phyloP scores from a whole-genome alignment of 2,888 invertebrate genomes.

The Prosapia bicincta region DNA sequence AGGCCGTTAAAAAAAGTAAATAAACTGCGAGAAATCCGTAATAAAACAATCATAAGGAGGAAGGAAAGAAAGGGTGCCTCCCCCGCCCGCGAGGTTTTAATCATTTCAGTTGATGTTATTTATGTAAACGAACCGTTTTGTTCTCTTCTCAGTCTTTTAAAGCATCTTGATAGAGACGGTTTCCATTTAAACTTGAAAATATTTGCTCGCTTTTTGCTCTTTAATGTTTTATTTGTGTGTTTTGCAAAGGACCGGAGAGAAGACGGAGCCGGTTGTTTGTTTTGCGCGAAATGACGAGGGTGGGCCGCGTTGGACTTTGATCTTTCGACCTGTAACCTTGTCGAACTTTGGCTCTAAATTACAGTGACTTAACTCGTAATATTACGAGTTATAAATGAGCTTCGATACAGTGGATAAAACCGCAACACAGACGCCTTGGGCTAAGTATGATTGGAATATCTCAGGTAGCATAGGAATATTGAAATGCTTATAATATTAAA shows the following conservation, averaged over 20 bases:
- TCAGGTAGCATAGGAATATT: too few relatives aligned
- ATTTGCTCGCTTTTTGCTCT: not conserved
- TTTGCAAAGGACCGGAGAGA: not conserved
- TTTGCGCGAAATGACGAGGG: not conserved
- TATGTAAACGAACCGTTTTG: not conserved
- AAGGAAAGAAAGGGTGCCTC: not conserved
- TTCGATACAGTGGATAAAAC: too few relatives aligned
- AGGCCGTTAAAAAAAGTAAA: not conserved
- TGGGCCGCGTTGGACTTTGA: not conserved
- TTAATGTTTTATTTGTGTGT: not conserved
- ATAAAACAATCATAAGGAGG: not conserved
- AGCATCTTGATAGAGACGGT: not conserved
- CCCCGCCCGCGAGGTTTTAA: not conserved
- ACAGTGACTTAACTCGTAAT: too few relatives aligned
- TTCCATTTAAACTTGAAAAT: not conserved
- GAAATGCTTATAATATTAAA: too few relatives aligned
- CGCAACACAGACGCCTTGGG: too few relatives aligned
- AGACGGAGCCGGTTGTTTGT: not conserved
- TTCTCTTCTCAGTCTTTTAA: not conserved
- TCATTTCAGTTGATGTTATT: not conserved
- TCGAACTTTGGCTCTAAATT: too few relatives aligned
- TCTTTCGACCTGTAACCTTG: not conserved
- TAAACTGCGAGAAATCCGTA: not conserved
- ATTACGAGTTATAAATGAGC: too few relatives aligned
- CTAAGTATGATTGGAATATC: too few relatives aligned